These are phyloP conservation scores for human (Homo sapiens) DNA, from an alignment of 2,113 vertebrate species.

Conservation along the genomic window GRCh38 chr6:23354001-23354500, in stretches of 20 bases:
- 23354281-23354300: neutral
- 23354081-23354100: conserved; percentile 74
- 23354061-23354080: conserved; percentile 46
- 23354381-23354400: conserved; percentile 44
- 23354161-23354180: conserved; percentile 64
- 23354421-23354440: neutral
- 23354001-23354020: conserved; percentile 19
- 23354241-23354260: conserved; percentile 30
- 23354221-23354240: conserved; percentile 32
- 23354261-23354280: conserved; percentile 59
- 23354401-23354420: conserved; percentile 50
- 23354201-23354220: conserved; percentile 54
- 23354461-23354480: conserved; percentile 29
- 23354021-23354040: neutral
- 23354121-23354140: conserved; percentile 76
- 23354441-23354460: neutral
- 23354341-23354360: conserved; percentile 30
- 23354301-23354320: neutral
- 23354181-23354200: conserved; percentile 51
- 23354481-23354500: conserved; percentile 28
- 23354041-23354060: conserved; percentile 61
- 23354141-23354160: conserved; percentile 65
- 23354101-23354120: conserved; percentile 73
- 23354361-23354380: neutral
- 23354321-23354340: neutral